These are phyloP conservation scores for Physella acuta DNA, from an alignment of 1,140 invertebrate species.

Conservation along the genomic window DNA sequence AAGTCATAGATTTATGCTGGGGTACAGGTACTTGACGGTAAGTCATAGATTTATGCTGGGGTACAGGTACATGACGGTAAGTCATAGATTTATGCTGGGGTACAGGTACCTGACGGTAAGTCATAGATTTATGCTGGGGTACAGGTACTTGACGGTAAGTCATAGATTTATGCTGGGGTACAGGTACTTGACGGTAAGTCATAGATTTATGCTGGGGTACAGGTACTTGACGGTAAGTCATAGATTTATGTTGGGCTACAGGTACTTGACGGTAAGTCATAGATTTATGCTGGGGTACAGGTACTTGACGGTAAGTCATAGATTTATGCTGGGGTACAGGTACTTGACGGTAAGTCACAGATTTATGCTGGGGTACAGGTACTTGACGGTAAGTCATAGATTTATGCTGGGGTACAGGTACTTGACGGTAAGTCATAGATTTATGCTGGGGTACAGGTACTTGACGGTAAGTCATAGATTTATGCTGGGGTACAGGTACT, in stretches of 20 bases:
- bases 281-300: background rate
- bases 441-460: too few species aligned
- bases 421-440: too few species aligned
- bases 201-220: background rate
- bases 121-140: background rate
- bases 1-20: constrained; percentile 8
- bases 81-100: too few species aligned
- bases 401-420: too few species aligned
- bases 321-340: background rate
- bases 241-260: background rate
- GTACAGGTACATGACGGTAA: background rate
- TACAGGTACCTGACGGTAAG: background rate
- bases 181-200: background rate
- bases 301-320: background rate
- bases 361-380: background rate
- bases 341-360: background rate
- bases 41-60: too few species aligned
- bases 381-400: too few species aligned
- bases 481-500: too few species aligned
- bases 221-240: background rate
- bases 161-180: too few species aligned
- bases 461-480: too few species aligned
- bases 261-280: background rate
- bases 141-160: background rate
- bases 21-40: background rate